Conservation (phyloP, 1,140 invertebrate species). For the Drosophila pachea region DNA sequence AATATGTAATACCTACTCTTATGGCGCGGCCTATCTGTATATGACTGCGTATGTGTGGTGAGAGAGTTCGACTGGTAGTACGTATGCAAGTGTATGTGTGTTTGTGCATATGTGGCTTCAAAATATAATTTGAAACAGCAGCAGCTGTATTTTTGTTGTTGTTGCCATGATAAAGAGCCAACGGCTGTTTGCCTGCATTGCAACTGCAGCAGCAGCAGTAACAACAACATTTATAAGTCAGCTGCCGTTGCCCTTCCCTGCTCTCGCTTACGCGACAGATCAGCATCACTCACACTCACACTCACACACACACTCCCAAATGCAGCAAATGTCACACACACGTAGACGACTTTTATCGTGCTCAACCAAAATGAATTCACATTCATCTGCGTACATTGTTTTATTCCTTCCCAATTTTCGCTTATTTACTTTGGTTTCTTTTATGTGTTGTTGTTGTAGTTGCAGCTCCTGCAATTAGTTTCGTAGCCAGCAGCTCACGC, state of each 20-base stretch:
- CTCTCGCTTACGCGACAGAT: constrained; percentile 8
- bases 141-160: constrained; percentile 17
- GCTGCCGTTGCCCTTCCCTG: constrained; percentile 27
- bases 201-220: constrained; percentile 1
- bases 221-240: constrained; percentile 1
- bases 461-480: constrained; percentile 16
- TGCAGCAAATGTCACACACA: constrained; percentile 12
- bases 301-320: constrained; percentile 1
- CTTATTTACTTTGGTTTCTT: constrained; percentile 32
- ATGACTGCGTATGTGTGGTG: neutral
- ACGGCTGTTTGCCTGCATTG: constrained; percentile 40
- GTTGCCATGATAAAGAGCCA: constrained; percentile 36
- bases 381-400: constrained; percentile 34
- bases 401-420: constrained; percentile 27
- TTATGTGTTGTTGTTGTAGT: constrained; percentile 9
- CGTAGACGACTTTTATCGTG: constrained; percentile 7
- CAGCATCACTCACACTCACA: constrained; percentile 23
- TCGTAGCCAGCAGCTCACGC: constrained; percentile 11
- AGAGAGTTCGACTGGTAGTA: constrained; percentile 1
- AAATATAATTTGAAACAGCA: constrained; percentile 45
- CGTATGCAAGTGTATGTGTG: constrained; percentile 3
- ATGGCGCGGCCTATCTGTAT: neutral
- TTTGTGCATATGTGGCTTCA: constrained; percentile 43
- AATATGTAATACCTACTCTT: constrained; percentile 31
- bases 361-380: constrained; percentile 39